Conservation (phyloP, 2,113 vertebrate species). For the Numenius arquata region DNA sequence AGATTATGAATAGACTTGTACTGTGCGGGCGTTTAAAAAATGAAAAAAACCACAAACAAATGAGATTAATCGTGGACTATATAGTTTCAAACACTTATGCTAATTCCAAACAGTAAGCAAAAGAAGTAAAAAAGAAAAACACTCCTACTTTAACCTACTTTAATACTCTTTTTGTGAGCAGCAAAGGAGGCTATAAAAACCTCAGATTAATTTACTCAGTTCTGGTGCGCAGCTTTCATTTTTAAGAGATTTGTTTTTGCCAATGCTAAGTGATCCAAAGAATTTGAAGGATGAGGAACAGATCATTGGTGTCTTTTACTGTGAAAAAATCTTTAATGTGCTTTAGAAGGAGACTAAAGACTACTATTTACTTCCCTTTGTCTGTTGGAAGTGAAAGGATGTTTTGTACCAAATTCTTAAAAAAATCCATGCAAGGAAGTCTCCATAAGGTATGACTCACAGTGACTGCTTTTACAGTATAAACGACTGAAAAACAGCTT, state of each 20-base stretch:
- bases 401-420: conserved; percentile 26
- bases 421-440: neutral
- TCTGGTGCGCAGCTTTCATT: neutral
- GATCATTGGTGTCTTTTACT: neutral
- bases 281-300: conserved; percentile 2
- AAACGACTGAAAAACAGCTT: conserved; percentile 44
- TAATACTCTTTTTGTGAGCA: neutral
- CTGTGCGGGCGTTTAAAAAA: neutral
- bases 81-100: neutral
- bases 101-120: neutral
- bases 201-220: conserved; percentile 16
- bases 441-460: neutral
- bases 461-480: conserved; percentile 10
- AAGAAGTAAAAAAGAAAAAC: neutral
- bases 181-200: neutral
- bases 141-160: neutral
- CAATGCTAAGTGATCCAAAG: neutral
- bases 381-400: conserved; percentile 27
- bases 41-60: neutral
- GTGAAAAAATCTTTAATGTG: conserved; percentile 6
- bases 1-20: conserved; percentile 35
- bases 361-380: neutral
- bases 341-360: conserved; percentile 15
- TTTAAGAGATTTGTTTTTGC: conserved; percentile 8
- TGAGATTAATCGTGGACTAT: neutral